Percentiles rank a stretch among this genome's conserved stretches.
phyloP scores from a whole-genome alignment of 2,888 invertebrate genomes.

The Cloeon dipterum region DNA sequence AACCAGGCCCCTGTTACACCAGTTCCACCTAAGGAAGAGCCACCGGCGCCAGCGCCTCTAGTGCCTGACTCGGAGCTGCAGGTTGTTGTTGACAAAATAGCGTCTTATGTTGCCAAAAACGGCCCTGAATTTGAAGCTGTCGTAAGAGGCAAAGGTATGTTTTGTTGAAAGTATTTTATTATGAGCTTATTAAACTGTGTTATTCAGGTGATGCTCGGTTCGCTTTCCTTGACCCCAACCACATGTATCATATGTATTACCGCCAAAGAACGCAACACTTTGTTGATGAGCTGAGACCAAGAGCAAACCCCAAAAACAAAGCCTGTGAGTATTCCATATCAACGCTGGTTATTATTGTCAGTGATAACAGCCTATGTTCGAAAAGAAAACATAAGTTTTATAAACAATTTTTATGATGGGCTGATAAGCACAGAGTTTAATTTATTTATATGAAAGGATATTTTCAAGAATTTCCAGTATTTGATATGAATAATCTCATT shows the following conservation, averaged over 20 bases:
- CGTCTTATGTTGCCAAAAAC: slow-evolving; percentile 86
- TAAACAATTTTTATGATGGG: too few species aligned
- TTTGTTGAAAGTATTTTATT: too few species aligned
- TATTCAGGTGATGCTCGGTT: slow-evolving; percentile 53
- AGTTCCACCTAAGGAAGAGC: slow-evolving; percentile 4
- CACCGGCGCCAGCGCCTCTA: slow-evolving; percentile 22
- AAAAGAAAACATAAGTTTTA: too few species aligned
- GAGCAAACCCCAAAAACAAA: too few species aligned
- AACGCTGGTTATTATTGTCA: too few species aligned
- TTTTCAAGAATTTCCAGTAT: too few species aligned
- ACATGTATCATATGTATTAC: slow-evolving; percentile 66
- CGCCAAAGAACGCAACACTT: slow-evolving; percentile 33
- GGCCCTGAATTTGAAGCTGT: slow-evolving; percentile 83
- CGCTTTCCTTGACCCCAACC: slow-evolving; percentile 54
- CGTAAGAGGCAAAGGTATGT: slow-evolving; percentile 40
- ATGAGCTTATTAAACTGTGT: too few species aligned
- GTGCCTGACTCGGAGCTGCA: slow-evolving; percentile 62
- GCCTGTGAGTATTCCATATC: too few species aligned
- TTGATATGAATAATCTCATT: too few species aligned
- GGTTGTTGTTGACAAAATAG: slow-evolving; percentile 88
- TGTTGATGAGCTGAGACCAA: slow-evolving; percentile 13
- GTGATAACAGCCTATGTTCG: too few species aligned
- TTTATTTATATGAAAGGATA: too few species aligned
- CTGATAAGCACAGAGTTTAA: too few species aligned
- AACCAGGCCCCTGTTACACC: background rate